Conservation (phyloP, 2,888 invertebrate genomes). For the Caenorhabditis becei region DNA sequence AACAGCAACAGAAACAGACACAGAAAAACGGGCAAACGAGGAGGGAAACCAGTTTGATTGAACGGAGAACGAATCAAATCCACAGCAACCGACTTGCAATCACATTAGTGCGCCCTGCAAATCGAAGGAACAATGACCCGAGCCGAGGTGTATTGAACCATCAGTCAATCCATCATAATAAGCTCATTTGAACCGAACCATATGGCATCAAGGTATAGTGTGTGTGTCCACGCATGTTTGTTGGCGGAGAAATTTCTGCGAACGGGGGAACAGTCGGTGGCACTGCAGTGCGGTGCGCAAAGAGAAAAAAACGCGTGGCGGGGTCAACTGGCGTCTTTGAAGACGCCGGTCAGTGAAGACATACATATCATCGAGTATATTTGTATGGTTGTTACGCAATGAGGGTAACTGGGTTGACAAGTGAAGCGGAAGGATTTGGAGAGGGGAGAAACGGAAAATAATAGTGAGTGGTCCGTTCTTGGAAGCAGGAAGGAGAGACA, state of each 20-base stretch:
- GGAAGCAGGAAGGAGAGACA: neutral
- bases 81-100: too few species aligned
- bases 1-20: neutral
- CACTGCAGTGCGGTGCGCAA: conserved; percentile 30
- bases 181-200: conserved; percentile 49
- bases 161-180: conserved; percentile 45
- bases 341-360: conserved; percentile 40
- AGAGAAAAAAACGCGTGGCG: conserved; percentile 33
- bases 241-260: conserved; percentile 17
- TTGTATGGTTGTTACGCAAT: conserved; percentile 22
- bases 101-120: conserved; percentile 2
- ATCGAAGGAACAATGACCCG: neutral
- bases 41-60: conserved; percentile 3
- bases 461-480: neutral
- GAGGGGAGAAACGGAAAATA: neutral
- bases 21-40: conserved; percentile 9
- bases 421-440: conserved; percentile 31
- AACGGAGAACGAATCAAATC: conserved; percentile 5
- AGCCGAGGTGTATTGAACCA: conserved; percentile 7
- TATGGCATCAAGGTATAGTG: conserved; percentile 35
- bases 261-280: conserved; percentile 21
- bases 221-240: conserved; percentile 48
- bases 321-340: conserved; percentile 44
- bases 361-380: conserved; percentile 46
- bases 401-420: conserved; percentile 15